phyloP scores from a whole-genome alignment of 2,797 vertebrate species.

The Helicolenus hilgendorfi region DNA sequence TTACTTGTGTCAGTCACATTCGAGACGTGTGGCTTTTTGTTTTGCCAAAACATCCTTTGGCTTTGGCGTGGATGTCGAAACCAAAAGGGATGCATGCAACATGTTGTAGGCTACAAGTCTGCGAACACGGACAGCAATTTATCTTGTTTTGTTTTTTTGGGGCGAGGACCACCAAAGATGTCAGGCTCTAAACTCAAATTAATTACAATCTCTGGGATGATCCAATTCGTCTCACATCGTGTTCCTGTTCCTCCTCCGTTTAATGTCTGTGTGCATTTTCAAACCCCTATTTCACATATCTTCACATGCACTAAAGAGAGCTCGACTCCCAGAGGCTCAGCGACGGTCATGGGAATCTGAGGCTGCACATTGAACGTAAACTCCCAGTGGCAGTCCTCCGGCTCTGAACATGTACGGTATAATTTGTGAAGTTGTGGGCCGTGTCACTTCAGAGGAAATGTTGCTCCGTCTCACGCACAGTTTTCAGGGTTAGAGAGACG shows the following conservation, averaged over 20 bases:
- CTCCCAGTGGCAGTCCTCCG: constrained; percentile 55
- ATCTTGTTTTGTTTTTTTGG: background rate
- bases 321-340: constrained; percentile 52
- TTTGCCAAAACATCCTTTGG: constrained; percentile 79
- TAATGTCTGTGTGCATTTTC: constrained; percentile 26
- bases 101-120: constrained; percentile 73
- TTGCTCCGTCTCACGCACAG: background rate
- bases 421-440: constrained; percentile 18
- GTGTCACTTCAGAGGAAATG: constrained; percentile 29
- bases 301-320: constrained; percentile 44
- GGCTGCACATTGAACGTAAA: constrained; percentile 53
- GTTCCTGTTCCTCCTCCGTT: constrained; percentile 8
- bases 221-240: constrained; percentile 35
- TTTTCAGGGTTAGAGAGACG: constrained; percentile 9
- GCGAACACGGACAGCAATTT: constrained; percentile 39
- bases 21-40: constrained; percentile 62
- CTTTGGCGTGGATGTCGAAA: constrained; percentile 60
- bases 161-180: constrained; percentile 83
- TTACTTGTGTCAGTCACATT: constrained; percentile 50
- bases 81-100: constrained; percentile 72
- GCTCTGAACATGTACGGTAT: constrained; percentile 34
- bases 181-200: constrained; percentile 65
- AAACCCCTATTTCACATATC: background rate
- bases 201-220: constrained; percentile 69
- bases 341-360: constrained; percentile 71